Percentiles rank a stretch among this genome's conserved stretches.
Conservation (phyloP, 2,888 invertebrate species). For the Drosophila kambysellisi region DNA sequence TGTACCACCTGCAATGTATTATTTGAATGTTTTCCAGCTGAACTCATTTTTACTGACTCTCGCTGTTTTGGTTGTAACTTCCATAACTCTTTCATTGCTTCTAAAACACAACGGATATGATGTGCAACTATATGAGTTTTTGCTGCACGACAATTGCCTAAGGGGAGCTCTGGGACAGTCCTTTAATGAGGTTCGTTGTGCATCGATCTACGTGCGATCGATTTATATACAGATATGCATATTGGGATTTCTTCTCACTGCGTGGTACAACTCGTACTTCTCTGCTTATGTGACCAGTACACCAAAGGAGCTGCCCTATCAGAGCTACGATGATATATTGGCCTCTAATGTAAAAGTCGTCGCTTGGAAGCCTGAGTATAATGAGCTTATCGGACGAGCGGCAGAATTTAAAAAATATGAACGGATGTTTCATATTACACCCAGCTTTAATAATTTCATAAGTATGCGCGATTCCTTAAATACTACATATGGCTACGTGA, state of each 20-base stretch:
- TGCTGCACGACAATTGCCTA: constrained; percentile 78
- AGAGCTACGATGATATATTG: constrained; percentile 73
- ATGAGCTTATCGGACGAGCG: constrained; percentile 43
- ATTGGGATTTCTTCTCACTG: constrained; percentile 78
- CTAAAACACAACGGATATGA: constrained; percentile 59
- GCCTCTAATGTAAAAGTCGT: constrained; percentile 63
- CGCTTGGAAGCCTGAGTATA: constrained; percentile 67
- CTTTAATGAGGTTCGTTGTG: constrained; percentile 65
- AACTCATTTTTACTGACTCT: constrained; percentile 64
- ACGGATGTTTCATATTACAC: constrained; percentile 65
- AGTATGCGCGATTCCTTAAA: constrained; percentile 68
- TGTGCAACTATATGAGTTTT: constrained; percentile 55
- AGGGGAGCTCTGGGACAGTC: constrained; percentile 80
- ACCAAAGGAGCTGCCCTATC: constrained; percentile 65
- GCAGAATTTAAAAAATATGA: constrained; percentile 60
- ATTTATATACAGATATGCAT: constrained; percentile 79
- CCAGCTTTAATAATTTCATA: constrained; percentile 58
- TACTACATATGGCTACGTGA: constrained; percentile 70
- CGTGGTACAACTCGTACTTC: constrained; percentile 80
- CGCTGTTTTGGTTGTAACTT: constrained; percentile 57
- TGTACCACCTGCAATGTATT: constrained; percentile 72
- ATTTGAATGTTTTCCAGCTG: constrained; percentile 71
- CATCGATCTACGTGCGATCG: constrained; percentile 66
- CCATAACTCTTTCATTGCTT: constrained; percentile 61
- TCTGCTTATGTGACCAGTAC: constrained; percentile 79